Evolutionary conservation across 1,140 invertebrate genomes (phyloP).

Genomic region (Drosophila sp.): DNA sequence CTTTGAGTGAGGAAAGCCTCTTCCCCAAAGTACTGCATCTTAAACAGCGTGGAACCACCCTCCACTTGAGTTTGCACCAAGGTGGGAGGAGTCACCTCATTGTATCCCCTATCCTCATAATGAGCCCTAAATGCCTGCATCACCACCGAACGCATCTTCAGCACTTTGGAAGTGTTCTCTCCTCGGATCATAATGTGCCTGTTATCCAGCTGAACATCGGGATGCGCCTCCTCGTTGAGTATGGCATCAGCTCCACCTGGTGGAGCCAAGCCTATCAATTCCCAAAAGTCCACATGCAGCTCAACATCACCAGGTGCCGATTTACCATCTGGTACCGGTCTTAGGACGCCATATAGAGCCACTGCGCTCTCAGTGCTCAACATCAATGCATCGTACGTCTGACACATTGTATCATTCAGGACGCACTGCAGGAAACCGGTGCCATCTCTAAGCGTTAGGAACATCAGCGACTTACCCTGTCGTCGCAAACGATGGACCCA

Average conservation of each 20-base stretch:
- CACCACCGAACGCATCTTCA: slow-evolving; percentile 94
- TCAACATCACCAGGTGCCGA: slow-evolving; percentile 97
- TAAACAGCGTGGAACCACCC: slow-evolving; percentile 99
- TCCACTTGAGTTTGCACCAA: slow-evolving; percentile 98
- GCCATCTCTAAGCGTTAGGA: slow-evolving; percentile 97
- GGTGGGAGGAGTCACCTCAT: slow-evolving; percentile 97
- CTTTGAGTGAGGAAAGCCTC: slow-evolving; percentile 98
- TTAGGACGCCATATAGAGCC: slow-evolving; percentile 91
- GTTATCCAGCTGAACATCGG: slow-evolving; percentile 99
- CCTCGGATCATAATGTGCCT: slow-evolving; percentile 99
- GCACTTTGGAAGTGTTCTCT: slow-evolving; percentile 97
- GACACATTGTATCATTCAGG: slow-evolving; percentile 93
- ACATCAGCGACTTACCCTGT: slow-evolving; percentile 97
- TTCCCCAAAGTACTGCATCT: slow-evolving; percentile 97
- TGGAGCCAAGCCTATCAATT: slow-evolving; percentile 94
- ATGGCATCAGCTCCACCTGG: slow-evolving; percentile 98
- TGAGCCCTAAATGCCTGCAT: slow-evolving; percentile 97
- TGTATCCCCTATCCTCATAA: slow-evolving; percentile 93
- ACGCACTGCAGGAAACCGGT: slow-evolving; percentile 98
- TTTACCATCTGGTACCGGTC: slow-evolving; percentile 95
- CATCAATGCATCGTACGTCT: slow-evolving; percentile 95
- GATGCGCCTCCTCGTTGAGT: slow-evolving; percentile 98
- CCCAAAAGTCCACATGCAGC: slow-evolving; percentile 97
- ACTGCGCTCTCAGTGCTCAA: slow-evolving; percentile 97
- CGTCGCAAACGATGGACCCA: slow-evolving; percentile 97